Conservation (phyloP, 2,888 invertebrate species). For the Ctena decussata region DNA sequence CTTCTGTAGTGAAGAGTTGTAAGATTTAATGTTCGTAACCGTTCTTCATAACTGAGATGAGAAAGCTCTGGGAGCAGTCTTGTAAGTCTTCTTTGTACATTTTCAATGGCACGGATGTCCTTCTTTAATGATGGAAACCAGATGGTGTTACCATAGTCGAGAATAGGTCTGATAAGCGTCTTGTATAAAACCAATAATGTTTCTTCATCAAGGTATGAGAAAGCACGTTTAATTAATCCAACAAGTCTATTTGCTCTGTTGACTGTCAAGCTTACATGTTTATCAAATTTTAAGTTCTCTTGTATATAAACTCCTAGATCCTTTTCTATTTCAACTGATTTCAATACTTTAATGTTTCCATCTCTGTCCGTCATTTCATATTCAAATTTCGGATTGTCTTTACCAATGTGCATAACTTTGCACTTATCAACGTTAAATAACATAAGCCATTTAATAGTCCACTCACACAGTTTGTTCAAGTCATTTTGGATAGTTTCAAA, state of each 20-base stretch:
- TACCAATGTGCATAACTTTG: not conserved
- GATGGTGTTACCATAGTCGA: not conserved
- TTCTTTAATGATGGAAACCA: not conserved
- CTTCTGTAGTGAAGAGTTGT: conserved; percentile 24
- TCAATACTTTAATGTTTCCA: not conserved
- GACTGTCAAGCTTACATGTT: conserved; percentile 5
- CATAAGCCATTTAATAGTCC: not conserved
- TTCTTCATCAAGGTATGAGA: not conserved
- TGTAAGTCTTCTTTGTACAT: conserved; percentile 5
- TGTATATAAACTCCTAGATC: conserved; percentile 2
- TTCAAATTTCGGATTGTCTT: not conserved
- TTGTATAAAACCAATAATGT: conserved; percentile 2
- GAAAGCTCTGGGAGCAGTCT: conserved; percentile 23
- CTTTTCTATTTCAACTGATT: not conserved
- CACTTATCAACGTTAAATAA: not conserved
- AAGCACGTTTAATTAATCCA: conserved; percentile 14
- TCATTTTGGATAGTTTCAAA: not conserved
- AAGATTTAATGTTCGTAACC: too few relatives aligned
- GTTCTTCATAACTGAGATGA: too few relatives aligned
- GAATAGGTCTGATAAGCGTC: not conserved
- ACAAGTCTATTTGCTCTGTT: conserved; percentile 16
- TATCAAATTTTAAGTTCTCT: conserved; percentile 7
- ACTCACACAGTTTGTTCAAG: not conserved
- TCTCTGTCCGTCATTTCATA: conserved; percentile 5
- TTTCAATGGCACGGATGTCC: not conserved